Conservation (phyloP, 2,888 invertebrate genomes). For the Pseudococcus jackbeardsleyi region DNA sequence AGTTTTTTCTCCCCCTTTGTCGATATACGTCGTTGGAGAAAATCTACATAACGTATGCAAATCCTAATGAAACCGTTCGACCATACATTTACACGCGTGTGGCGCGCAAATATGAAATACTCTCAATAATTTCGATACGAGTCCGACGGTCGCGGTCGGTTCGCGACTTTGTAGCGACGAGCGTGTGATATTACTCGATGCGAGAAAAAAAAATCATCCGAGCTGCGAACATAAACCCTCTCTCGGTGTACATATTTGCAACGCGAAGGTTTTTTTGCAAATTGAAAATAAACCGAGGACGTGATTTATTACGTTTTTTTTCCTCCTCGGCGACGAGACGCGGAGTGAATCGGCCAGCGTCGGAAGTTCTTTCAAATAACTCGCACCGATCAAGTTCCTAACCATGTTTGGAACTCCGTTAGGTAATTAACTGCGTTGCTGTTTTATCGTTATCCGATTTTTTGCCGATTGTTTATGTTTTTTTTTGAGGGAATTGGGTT, state of each 20-base stretch:
- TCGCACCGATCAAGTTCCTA: constrained; percentile 10
- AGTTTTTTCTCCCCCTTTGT: not conserved
- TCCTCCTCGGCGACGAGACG: not conserved
- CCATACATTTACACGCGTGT: constrained; percentile 42
- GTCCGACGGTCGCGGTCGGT: not conserved
- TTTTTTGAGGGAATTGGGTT: not conserved
- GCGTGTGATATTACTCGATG: not conserved
- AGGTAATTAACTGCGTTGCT: constrained; percentile 21
- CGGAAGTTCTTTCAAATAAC: constrained; percentile 15
- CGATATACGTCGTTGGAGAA: not conserved
- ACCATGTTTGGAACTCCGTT: constrained; percentile 44
- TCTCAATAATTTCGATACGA: constrained; percentile 33
- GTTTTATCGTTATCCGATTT: constrained; percentile 15
- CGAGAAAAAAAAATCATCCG: not conserved
- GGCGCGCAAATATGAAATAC: constrained; percentile 26
- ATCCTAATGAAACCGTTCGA: constrained; percentile 43
- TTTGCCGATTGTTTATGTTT: constrained; percentile 3
- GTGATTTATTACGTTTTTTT: constrained; percentile 50
- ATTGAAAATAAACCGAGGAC: constrained; percentile 56
- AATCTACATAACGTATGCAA: constrained; percentile 26
- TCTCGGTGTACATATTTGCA: constrained; percentile 26
- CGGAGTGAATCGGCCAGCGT: not conserved
- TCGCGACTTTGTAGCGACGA: constrained; percentile 2
- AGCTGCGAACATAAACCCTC: constrained; percentile 18
- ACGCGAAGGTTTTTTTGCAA: constrained; percentile 39